These are phyloP conservation scores for Drosophila suboccidentalis DNA, from an alignment of 2,888 invertebrate species.

Conservation along the genomic window DNA sequence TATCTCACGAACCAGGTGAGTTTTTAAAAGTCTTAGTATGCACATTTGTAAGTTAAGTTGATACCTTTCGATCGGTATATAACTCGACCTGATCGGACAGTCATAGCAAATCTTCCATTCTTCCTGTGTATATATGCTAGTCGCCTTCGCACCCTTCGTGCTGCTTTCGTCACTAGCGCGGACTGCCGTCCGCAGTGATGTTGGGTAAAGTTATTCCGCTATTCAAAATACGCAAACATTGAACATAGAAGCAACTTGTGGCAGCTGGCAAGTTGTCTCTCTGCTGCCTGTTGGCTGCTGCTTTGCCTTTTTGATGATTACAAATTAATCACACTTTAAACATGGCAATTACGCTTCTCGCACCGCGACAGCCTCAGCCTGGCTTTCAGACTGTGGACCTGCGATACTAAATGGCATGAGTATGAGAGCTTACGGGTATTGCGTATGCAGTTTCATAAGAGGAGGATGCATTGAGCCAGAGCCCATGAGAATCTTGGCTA, in stretches of 20 bases:
- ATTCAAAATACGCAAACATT: conserved; percentile 59
- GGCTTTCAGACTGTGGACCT: conserved; percentile 25
- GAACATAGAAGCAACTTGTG: conserved; percentile 17
- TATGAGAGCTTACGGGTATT: conserved; percentile 1
- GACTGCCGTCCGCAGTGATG: too few species aligned
- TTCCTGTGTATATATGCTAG: too few species aligned
- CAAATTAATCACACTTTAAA: conserved; percentile 81
- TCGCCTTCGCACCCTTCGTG: too few species aligned
- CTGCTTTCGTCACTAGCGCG: too few species aligned
- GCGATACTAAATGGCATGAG: conserved; percentile 28
- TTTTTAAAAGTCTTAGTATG: too few species aligned
- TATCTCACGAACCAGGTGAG: too few species aligned
- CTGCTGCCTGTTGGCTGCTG: conserved; percentile 43
- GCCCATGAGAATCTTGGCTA: conserved; percentile 27
- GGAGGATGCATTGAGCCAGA: conserved; percentile 20
- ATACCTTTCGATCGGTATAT: too few species aligned
- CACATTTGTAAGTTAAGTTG: too few species aligned
- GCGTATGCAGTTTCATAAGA: conserved; percentile 35
- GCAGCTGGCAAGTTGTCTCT: conserved; percentile 42
- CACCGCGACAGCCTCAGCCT: conserved; percentile 44
- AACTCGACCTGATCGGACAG: too few species aligned
- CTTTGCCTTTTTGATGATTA: conserved; percentile 78
- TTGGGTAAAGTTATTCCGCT: conserved; percentile 24
- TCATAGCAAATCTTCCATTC: too few species aligned
- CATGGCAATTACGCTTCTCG: conserved; percentile 75